Evolutionary conservation across 2,113 vertebrate species (phyloP).

Genomic region (Oncorhynchus mykiss): DNA sequence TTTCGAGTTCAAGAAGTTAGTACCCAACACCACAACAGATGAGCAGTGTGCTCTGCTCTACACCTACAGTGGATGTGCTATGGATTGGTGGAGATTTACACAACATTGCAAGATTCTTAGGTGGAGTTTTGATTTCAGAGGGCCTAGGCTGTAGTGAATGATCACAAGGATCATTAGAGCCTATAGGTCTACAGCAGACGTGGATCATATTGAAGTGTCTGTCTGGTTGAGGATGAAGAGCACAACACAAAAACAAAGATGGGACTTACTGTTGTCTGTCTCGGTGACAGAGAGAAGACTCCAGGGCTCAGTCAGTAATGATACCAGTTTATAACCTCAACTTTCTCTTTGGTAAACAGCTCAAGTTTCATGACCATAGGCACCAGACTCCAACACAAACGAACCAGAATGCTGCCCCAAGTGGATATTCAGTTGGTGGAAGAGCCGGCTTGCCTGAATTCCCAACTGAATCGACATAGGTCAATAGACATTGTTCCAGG

Average conservation of each 20-base stretch:
- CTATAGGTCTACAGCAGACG: too few species aligned
- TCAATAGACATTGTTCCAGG: constrained; percentile 37
- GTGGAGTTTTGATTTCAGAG: too few species aligned
- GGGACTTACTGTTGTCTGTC: not conserved
- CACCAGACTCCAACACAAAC: not conserved
- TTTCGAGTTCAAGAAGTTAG: too few species aligned
- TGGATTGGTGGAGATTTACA: too few species aligned
- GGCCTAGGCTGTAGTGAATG: too few species aligned
- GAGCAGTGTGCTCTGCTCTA: too few species aligned
- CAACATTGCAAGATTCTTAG: too few species aligned
- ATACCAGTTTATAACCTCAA: constrained; percentile 20
- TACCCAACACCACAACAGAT: too few species aligned
- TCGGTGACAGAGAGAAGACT: not conserved
- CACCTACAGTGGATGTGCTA: too few species aligned
- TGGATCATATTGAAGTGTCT: too few species aligned
- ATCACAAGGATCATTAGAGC: too few species aligned
- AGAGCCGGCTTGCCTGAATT: constrained; percentile 48
- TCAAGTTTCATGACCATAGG: constrained; percentile 37
- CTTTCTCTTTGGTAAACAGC: constrained; percentile 6
- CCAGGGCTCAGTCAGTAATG: not conserved
- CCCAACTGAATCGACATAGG: constrained; percentile 8
- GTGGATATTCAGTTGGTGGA: not conserved
- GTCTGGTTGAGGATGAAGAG: too few species aligned
- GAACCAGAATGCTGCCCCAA: not conserved
- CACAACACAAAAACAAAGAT: constrained; percentile 2